Conservation (phyloP, 1,140 invertebrate species). For the Aphidius gifuensis region DNA sequence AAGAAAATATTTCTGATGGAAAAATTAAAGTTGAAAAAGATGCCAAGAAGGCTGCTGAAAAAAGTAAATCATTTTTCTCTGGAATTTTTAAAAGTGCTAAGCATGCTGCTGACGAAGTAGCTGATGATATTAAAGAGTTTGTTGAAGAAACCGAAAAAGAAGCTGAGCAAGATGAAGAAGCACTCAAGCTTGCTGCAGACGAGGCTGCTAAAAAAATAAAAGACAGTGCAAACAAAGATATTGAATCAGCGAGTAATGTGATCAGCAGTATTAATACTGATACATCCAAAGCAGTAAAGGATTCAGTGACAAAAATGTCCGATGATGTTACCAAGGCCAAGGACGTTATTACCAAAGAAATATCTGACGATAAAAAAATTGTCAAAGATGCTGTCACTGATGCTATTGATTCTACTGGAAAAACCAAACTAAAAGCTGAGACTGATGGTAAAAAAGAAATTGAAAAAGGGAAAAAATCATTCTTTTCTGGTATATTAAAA, state of each 20-base stretch:
- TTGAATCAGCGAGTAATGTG: neutral
- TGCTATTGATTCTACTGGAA: constrained; percentile 2
- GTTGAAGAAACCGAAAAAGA: constrained; percentile 25
- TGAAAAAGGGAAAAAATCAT: constrained; percentile 25
- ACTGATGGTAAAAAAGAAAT: constrained; percentile 20
- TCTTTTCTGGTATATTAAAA: constrained; percentile 33
- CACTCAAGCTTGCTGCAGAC: neutral
- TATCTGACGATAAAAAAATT: neutral
- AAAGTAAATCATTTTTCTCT: constrained; percentile 23
- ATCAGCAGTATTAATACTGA: neutral
- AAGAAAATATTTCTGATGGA: neutral
- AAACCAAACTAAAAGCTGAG: constrained; percentile 1
- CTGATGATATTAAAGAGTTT: constrained; percentile 40
- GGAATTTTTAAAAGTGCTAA: constrained; percentile 36
- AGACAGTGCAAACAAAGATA: neutral
- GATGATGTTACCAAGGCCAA: neutral
- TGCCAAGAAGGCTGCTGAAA: constrained; percentile 26
- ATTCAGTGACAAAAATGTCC: constrained; percentile 17
- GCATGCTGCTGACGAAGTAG: constrained; percentile 33
- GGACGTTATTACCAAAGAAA: neutral
- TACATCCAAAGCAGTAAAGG: constrained; percentile 33
- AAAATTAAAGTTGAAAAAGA: constrained; percentile 29
- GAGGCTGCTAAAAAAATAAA: constrained; percentile 15
- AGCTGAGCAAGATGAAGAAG: constrained; percentile 9
- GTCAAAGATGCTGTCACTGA: neutral